Evolutionary conservation across 1,140 invertebrate genomes (phyloP).

Genomic region (Alviniconcha marisindica): DNA sequence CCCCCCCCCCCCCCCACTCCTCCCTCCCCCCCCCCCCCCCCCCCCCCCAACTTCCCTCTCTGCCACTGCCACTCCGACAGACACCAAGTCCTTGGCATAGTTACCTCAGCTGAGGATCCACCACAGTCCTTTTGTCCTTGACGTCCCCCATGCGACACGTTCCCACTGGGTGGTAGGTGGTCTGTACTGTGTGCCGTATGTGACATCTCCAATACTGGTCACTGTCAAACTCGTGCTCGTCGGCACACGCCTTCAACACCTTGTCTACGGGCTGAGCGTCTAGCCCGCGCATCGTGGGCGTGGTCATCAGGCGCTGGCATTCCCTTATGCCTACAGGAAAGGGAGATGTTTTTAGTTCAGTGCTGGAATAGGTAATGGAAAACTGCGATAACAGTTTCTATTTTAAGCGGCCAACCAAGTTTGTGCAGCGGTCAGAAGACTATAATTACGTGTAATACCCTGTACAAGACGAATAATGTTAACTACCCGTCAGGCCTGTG

Average conservation of each 20-base stretch:
- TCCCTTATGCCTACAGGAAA: background rate
- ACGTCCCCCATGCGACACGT: conserved; percentile 95
- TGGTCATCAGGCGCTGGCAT: conserved; percentile 3
- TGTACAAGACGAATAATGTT: no score
- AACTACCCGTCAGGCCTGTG: no score
- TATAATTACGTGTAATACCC: no score
- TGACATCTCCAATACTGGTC: conserved; percentile 74
- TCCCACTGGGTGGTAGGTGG: conserved; percentile 91
- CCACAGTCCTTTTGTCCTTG: conserved; percentile 89
- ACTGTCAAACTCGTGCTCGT: conserved; percentile 47
- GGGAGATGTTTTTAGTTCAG: no score
- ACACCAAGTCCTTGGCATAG: background rate
- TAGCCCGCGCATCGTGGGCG: background rate
- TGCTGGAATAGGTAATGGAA: no score
- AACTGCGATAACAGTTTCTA: no score
- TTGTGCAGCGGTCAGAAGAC: no score
- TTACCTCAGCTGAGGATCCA: conserved; percentile 84
- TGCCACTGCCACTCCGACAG: conserved; percentile 66
- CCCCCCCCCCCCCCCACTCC: conserved; percentile 86
- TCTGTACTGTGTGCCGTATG: conserved; percentile 74
- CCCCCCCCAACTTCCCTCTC: conserved; percentile 75
- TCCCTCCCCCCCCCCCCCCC: conserved; percentile 85
- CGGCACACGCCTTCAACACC: conserved; percentile 38
- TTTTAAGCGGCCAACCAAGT: no score
- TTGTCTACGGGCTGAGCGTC: conserved; percentile 24